Evolutionary conservation across 2,797 vertebrate species (phyloP).

Genomic region (Phalloptychus januarius): DNA sequence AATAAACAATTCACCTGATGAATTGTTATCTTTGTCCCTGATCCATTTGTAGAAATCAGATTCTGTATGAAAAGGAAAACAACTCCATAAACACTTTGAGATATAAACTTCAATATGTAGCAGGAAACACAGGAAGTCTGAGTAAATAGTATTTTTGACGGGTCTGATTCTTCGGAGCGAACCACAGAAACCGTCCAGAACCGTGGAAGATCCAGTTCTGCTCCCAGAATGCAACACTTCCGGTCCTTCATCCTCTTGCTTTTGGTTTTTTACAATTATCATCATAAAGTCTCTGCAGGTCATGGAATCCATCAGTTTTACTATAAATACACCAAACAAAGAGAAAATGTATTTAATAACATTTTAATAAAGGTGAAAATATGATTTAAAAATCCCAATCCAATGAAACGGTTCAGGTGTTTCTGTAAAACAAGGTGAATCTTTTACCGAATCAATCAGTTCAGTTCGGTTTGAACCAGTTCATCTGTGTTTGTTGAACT

Average conservation of each 20-base stretch:
- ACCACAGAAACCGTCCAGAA: background rate
- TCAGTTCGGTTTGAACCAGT: background rate
- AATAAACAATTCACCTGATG: slow-evolving; percentile 79
- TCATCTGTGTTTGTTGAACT: background rate
- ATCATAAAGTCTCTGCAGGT: background rate
- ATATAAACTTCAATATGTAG: background rate
- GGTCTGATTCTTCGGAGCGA: background rate
- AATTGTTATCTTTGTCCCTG: slow-evolving; percentile 67
- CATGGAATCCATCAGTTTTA: background rate
- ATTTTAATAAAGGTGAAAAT: background rate
- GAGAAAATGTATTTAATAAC: background rate
- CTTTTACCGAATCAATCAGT: background rate
- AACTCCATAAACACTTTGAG: background rate
- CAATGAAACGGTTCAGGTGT: background rate
- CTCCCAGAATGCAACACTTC: background rate
- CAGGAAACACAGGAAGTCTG: background rate
- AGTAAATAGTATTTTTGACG: background rate
- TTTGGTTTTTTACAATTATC: too few species aligned
- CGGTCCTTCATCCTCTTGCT: too few species aligned
- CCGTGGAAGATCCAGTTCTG: background rate
- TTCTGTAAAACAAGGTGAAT: background rate
- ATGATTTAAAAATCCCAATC: background rate
- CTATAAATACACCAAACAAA: background rate
- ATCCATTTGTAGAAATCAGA: background rate
- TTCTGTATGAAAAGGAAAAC: background rate